Conservation (phyloP, 2,888 invertebrate genomes). For the Eutolmus rufibarbis region DNA sequence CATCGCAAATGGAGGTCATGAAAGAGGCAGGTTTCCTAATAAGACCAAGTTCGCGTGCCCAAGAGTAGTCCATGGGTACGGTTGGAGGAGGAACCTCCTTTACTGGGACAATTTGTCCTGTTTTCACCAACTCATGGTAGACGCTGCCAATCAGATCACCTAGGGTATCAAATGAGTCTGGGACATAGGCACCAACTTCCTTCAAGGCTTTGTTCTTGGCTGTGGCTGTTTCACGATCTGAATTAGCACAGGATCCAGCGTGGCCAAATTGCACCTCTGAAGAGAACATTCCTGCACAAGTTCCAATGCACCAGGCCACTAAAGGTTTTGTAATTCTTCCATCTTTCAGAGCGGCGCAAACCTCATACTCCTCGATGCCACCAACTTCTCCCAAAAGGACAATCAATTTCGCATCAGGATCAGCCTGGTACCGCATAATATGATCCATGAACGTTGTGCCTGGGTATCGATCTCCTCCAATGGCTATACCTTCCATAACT, state of each 20-base stretch:
- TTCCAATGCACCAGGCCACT: constrained; percentile 99
- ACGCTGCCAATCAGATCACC: constrained; percentile 83
- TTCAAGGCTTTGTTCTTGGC: constrained; percentile 88
- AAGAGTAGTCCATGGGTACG: constrained; percentile 99
- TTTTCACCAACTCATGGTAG: constrained; percentile 77
- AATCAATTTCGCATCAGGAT: constrained; percentile 89
- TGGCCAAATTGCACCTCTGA: constrained; percentile 97
- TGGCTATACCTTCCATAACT: constrained; percentile 97
- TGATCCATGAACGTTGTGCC: constrained; percentile 99
- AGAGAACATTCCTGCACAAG: constrained; percentile 85
- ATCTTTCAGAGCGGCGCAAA: constrained; percentile 84
- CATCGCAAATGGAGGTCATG: constrained; percentile 99
- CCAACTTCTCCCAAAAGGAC: constrained; percentile 98
- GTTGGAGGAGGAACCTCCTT: constrained; percentile 97
- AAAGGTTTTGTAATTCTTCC: constrained; percentile 89
- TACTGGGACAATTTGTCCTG: constrained; percentile 83
- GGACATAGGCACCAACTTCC: constrained; percentile 88
- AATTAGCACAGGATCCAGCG: constrained; percentile 98
- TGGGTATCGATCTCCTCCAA: constrained; percentile 97
- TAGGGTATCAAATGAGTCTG: constrained; percentile 87
- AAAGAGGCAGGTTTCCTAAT: constrained; percentile 99
- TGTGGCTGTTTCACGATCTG: constrained; percentile 89
- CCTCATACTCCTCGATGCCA: constrained; percentile 96
- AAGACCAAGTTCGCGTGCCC: constrained; percentile 95
- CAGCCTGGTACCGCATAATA: constrained; percentile 82